Base-by-base conservation (phyloP, 2,888 invertebrate species). In the Cheilosia impressa region DNA sequence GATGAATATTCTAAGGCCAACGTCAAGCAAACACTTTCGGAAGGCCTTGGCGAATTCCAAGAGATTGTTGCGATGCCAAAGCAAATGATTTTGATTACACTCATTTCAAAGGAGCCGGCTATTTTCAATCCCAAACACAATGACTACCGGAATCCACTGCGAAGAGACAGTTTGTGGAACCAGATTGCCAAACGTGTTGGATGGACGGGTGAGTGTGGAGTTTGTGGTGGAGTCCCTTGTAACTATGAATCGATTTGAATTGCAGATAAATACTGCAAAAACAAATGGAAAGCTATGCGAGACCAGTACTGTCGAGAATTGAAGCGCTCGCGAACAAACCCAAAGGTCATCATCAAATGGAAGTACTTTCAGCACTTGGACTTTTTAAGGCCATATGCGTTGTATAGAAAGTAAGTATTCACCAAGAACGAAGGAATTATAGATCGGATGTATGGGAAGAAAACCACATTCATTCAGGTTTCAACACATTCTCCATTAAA, bases 281-380 rank as follows among this genome's bases (percentile, higher is more conserved):
- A 89, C 9, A 91, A 91, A 58, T 91, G 91, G 91, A 91, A 91
- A 69, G 91, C 91, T 0, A 89, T 91, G 89, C 83, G 91, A 53
- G 91, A 91, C 66, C 91, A 91, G 87, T 91, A 91, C 81, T 91
- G 91, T 55, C 90, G 91, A 1, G 91, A 91, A 55, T 87, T 91
- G 4, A 91, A 91, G 55, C 89, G 91, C 41, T 88, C 90, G 73
- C 90, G 91, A 79, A 79, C 87, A 13, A 90, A 90, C 85, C 73
- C 87, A 50, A 91, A 91, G 76, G 88, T 88, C 52, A 89, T 87
- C 73, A 90, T 91, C 13, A 91, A 91, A 58, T 91, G 91, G 91
- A 91, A 91, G 66, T 91, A 91, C 85, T 91, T 90, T 22, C 89
- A 89, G 58, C 90, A 90, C 34, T 84, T 91, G 84, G 91, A 91